phyloP scores from a whole-genome alignment of 2,797 vertebrate genomes.

The Sebastes jordani region DNA sequence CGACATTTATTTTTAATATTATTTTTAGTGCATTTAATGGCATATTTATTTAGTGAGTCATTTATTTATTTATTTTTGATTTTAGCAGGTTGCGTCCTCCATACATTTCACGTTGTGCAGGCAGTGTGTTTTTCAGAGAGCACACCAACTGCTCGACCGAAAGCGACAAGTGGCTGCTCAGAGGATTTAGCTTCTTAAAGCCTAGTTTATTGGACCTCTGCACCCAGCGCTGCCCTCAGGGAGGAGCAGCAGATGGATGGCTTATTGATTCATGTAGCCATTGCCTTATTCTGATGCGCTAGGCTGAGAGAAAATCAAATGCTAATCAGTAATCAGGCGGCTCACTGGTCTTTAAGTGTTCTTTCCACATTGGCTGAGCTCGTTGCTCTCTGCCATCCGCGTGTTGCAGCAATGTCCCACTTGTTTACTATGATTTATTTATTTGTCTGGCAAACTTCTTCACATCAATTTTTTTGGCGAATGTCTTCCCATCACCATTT shows the following conservation, averaged over 20 bases:
- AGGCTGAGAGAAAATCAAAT: conserved; percentile 44
- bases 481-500: background rate
- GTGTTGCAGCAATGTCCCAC: conserved; percentile 14
- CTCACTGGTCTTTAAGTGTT: conserved; percentile 13
- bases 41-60: background rate
- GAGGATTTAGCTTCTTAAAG: conserved; percentile 3
- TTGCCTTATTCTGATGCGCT: conserved; percentile 25
- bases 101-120: background rate
- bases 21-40: background rate
- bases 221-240: background rate
- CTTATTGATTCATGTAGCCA: conserved; percentile 38
- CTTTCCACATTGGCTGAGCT: conserved; percentile 23
- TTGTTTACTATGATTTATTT: conserved; percentile 37
- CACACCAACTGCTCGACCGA: conserved; percentile 1
- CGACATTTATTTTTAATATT: background rate
- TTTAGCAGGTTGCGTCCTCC: background rate
- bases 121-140: conserved; percentile 5
- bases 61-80: background rate
- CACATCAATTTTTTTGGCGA: background rate
- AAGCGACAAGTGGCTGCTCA: conserved; percentile 33
- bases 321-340: conserved; percentile 33
- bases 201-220: conserved; percentile 25
- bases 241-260: conserved; percentile 41
- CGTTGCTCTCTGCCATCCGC: background rate
- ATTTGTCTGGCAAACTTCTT: conserved; percentile 11